Conservation (phyloP, 2,888 invertebrate species). For the Micropterix aruncella region DNA sequence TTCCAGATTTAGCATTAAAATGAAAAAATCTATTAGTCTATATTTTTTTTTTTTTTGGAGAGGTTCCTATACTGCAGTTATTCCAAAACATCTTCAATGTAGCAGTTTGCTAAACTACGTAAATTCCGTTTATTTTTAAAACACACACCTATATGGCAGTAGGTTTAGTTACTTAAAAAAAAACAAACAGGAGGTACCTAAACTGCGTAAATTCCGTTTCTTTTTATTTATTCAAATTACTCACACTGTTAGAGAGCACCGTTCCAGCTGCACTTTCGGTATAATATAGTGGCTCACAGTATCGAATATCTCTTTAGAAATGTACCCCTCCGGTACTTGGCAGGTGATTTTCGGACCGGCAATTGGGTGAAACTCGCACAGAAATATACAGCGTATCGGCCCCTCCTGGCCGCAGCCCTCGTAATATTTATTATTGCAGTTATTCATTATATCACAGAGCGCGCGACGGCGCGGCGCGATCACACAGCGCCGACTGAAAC, state of each 20-base stretch:
- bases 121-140: conserved; percentile 1
- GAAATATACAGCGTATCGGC: conserved; percentile 62
- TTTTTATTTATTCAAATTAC: conserved; percentile 22
- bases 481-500: not conserved
- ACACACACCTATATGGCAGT: conserved; percentile 29
- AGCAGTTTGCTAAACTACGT: not conserved
- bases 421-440: conserved; percentile 29
- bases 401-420: conserved; percentile 52
- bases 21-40: too few species aligned
- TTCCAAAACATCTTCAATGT: too few species aligned
- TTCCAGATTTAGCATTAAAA: too few species aligned
- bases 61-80: too few species aligned
- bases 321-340: conserved; percentile 66
- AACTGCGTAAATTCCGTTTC: too few species aligned
- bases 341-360: conserved; percentile 68
- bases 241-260: conserved; percentile 68
- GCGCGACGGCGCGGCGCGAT: not conserved
- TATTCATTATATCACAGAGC: conserved; percentile 1
- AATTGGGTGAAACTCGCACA: conserved; percentile 63
- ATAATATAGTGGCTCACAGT: conserved; percentile 72
- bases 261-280: conserved; percentile 66
- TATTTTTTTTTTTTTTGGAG: too few species aligned
- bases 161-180: conserved; percentile 26
- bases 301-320: conserved; percentile 71
- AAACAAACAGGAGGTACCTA: conserved; percentile 4